Evolutionary conservation across 1,140 invertebrate species (phyloP), one percentile per base, ranked within the genome.

Genomic region (Dendroctonus ponderosae): DNA sequence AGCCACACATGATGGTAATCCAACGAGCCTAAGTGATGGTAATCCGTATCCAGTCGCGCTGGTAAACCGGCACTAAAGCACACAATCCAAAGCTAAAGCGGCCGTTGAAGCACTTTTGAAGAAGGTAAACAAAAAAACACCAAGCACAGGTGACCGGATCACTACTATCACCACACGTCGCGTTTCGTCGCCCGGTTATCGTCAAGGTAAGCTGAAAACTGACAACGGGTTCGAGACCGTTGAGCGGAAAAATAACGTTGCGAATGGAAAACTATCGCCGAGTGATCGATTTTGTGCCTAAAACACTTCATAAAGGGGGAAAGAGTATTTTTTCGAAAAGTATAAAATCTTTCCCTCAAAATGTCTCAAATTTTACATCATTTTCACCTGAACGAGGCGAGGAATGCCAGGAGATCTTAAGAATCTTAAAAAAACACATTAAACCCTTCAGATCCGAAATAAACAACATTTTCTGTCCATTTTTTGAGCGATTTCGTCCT

Each of bases 221-320:
- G 53, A 56, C 53, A 56, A 56, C 53, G 39, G n/a, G 50, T 52
- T 52, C 6, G 26, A 41, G 53, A n/a, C 53, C 53, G 53, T 56
- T 7, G 53, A 56, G 53, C 53, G 53, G 53, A 56, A 56, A 56
- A 56, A 52, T 52, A 44, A 62, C 46, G 46, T 49, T 52, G 26
- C 26, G 26, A 26, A 26, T 26, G 26, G 26, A 26, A 26, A 26
- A 26, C 26, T 26, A 26, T 26, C 26, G 26, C 26, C 26, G 26
- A 26, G 26, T 26, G 26, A 26, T 26, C 26, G 26, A 26, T 26
- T 26, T 26, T 26, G 26, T 26, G 26, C 26, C 26, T 26, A 26
- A 26, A 26, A 26, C n/a, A n/a, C n/a, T n/a, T n/a, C n/a, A n/a
- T n/a, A n/a, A n/a, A n/a, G n/a, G n/a, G n/a, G n/a, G n/a, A n/a